Percentiles rank a stretch among this genome's conserved stretches.
Conservation (phyloP, 2,888 invertebrate genomes). For the Tachystola acroxantha region DNA sequence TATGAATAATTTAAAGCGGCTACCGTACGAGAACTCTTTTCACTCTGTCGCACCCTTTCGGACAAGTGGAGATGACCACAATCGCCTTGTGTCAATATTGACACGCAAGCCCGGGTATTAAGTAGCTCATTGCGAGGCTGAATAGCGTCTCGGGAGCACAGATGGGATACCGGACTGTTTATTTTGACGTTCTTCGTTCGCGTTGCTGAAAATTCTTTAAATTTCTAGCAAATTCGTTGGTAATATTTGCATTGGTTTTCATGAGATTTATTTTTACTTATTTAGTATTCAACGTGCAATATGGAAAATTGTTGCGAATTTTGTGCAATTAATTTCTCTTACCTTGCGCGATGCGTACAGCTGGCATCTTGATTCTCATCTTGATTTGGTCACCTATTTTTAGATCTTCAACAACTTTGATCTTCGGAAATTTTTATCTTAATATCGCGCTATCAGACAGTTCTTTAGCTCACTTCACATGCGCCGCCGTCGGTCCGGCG, state of each 20-base stretch:
- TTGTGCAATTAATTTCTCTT: slow-evolving; percentile 68
- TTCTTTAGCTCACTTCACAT: slow-evolving; percentile 66
- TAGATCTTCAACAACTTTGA: slow-evolving; percentile 65
- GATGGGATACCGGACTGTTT: slow-evolving; percentile 36
- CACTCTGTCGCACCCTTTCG: slow-evolving; percentile 29
- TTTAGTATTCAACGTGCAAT: too few relatives aligned
- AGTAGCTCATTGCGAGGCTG: slow-evolving; percentile 63
- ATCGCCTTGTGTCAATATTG: slow-evolving; percentile 59
- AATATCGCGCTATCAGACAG: slow-evolving; percentile 56
- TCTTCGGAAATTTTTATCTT: slow-evolving; percentile 62
- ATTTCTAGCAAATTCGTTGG: neutral
- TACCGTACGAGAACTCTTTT: slow-evolving; percentile 8
- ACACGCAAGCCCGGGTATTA: slow-evolving; percentile 55
- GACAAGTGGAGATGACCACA: slow-evolving; percentile 64
- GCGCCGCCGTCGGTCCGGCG: slow-evolving; percentile 71
- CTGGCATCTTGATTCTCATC: slow-evolving; percentile 99
- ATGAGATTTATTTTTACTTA: too few relatives aligned
- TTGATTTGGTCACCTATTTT: slow-evolving; percentile 82
- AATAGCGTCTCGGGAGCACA: slow-evolving; percentile 50
- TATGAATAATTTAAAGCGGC: slow-evolving; percentile 9
- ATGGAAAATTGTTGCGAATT: too few relatives aligned
- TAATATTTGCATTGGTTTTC: too few relatives aligned
- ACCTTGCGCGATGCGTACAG: slow-evolving; percentile 98
- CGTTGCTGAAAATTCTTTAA: neutral
- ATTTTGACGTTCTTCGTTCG: slow-evolving; percentile 24